Percentiles rank a stretch among this genome's conserved stretches.
Evolutionary conservation across 2,888 invertebrate genomes (phyloP).

Genomic region (Temnothorax rugatulus): DNA sequence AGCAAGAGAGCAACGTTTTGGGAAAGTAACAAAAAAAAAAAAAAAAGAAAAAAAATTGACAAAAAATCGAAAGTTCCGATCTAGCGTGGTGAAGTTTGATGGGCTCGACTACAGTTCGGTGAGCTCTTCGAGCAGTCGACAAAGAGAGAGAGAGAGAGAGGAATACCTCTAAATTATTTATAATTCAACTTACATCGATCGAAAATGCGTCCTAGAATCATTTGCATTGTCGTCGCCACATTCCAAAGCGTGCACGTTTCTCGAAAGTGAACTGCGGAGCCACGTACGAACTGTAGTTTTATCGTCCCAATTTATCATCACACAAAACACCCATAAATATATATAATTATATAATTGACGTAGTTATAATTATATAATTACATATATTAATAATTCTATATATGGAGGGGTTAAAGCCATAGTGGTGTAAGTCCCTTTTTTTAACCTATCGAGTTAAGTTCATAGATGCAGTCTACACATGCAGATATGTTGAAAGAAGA

Average conservation of each 20-base stretch:
- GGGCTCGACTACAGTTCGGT: slow-evolving; percentile 65
- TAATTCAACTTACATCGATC: neutral
- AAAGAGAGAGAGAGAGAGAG: neutral
- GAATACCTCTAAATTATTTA: neutral
- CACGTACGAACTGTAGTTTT: slow-evolving; percentile 69
- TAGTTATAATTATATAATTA: slow-evolving; percentile 20
- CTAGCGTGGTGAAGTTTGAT: slow-evolving; percentile 58
- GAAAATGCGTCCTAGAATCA: slow-evolving; percentile 12
- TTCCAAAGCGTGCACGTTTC: slow-evolving; percentile 60
- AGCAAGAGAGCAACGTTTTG: slow-evolving; percentile 57
- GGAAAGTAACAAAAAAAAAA: slow-evolving; percentile 31
- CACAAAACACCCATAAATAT: slow-evolving; percentile 26
- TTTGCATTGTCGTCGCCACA: slow-evolving; percentile 48
- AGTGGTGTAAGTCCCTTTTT: too few species aligned
- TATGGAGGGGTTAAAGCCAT: too few species aligned
- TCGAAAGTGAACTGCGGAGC: neutral
- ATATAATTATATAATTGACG: slow-evolving; percentile 41
- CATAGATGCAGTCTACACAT: too few species aligned
- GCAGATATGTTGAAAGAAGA: too few species aligned
- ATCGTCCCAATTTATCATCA: slow-evolving; percentile 49
- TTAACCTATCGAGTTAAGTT: too few species aligned
- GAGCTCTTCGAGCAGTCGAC: neutral
- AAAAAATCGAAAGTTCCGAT: slow-evolving; percentile 56
- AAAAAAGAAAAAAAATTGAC: slow-evolving; percentile 13
- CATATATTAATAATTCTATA: slow-evolving; percentile 44